Percentiles rank a stretch among this genome's conserved stretches.
phyloP scores from a whole-genome alignment of 2,888 invertebrate species.

The Drosophila setosimentum region DNA sequence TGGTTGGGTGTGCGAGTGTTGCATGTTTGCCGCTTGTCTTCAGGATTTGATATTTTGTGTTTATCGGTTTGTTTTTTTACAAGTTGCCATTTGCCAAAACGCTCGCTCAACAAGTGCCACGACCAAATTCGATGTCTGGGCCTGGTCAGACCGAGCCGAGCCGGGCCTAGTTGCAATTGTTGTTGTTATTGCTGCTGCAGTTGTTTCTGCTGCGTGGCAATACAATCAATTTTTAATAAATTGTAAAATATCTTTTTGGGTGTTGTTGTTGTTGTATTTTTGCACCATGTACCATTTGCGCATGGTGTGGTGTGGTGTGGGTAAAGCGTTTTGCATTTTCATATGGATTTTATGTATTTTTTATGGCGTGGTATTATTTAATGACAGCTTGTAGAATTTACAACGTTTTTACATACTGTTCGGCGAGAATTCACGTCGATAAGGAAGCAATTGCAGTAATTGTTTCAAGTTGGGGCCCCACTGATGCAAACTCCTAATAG shows the following conservation, averaged over 20 bases:
- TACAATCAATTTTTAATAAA: slow-evolving; percentile 79
- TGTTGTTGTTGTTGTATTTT: slow-evolving; percentile 33
- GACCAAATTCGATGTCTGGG: slow-evolving; percentile 34
- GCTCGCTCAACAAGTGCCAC: slow-evolving; percentile 68
- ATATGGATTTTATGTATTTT: slow-evolving; percentile 59
- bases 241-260: slow-evolving; percentile 65
- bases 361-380: slow-evolving; percentile 74
- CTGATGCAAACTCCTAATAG: neutral
- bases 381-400: slow-evolving; percentile 66
- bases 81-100: slow-evolving; percentile 71
- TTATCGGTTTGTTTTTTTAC: slow-evolving; percentile 40
- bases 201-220: slow-evolving; percentile 68
- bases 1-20: slow-evolving; percentile 58
- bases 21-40: slow-evolving; percentile 66
- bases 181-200: slow-evolving; percentile 49
- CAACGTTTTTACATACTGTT: slow-evolving; percentile 40
- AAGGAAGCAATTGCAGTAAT: slow-evolving; percentile 46
- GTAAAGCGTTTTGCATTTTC: slow-evolving; percentile 75
- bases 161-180: slow-evolving; percentile 44
- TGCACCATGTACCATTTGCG: slow-evolving; percentile 35
- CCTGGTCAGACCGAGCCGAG: slow-evolving; percentile 34
- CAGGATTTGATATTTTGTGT: slow-evolving; percentile 48
- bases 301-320: slow-evolving; percentile 38
- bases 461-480: neutral
- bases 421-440: slow-evolving; percentile 19